Conservation (phyloP, 37 sponge, comb jelly and placozoan species). For the Ephydatia muelleri region DNA sequence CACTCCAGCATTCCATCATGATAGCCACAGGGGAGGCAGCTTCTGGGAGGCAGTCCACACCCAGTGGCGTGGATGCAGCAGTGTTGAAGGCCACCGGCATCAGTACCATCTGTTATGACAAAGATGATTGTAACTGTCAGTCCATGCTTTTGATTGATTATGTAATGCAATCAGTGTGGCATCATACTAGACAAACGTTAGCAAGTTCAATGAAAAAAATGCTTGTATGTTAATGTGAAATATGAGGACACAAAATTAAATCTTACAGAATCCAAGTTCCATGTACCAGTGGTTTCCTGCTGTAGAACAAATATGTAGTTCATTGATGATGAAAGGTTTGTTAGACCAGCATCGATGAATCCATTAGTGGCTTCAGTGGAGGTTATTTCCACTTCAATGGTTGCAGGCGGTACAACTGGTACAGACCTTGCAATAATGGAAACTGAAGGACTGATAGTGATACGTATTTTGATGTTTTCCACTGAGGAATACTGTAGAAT, state of each 20-base stretch:
- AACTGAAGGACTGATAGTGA: background rate
- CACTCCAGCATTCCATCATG: background rate
- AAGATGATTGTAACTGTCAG: background rate
- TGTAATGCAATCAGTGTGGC: no score
- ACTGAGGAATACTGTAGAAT: background rate
- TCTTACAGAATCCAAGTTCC: background rate
- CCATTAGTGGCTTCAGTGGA: background rate
- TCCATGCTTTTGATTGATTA: no score
- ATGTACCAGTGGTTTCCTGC: background rate
- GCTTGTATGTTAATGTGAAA: background rate
- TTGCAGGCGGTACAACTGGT: background rate
- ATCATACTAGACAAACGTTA: no score
- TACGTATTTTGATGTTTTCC: background rate
- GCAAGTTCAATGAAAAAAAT: background rate
- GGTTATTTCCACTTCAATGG: background rate
- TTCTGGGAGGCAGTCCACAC: conserved; percentile 23
- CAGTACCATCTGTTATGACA: conserved; percentile 27
- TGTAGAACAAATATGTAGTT: background rate
- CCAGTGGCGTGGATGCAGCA: background rate
- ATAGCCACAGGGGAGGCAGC: background rate
- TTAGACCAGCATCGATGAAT: background rate
- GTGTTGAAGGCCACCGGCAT: conserved; percentile 4
- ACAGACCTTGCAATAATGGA: background rate
- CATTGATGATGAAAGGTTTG: background rate
- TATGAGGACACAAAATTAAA: no score